Conservation (phyloP, 2,113 vertebrate species). For the Suncus etruscus region DNA sequence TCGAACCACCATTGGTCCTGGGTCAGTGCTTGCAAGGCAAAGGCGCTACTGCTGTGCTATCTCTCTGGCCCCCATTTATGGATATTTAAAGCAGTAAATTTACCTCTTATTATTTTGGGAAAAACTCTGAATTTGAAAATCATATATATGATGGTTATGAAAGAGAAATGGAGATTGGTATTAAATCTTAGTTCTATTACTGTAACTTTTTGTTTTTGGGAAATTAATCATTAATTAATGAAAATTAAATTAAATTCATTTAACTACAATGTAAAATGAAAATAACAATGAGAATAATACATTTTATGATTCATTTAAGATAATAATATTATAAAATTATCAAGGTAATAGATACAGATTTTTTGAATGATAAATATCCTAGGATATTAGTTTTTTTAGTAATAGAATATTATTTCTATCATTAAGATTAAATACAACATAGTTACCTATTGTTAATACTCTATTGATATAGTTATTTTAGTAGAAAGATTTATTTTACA, state of each 20-base stretch:
- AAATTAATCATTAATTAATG: slow-evolving; percentile 4
- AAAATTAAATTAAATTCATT: background rate
- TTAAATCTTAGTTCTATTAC: background rate
- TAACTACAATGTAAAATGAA: background rate
- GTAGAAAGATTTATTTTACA: background rate
- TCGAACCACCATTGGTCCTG: too few relatives aligned
- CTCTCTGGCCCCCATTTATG: too few relatives aligned
- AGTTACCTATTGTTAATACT: background rate
- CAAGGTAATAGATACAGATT: background rate
- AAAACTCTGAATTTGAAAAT: too few relatives aligned
- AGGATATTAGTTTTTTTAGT: background rate
- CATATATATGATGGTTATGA: background rate
- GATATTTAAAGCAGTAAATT: background rate
- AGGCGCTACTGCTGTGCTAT: too few relatives aligned
- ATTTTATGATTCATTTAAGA: background rate
- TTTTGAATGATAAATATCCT: background rate
- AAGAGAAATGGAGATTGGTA: background rate
- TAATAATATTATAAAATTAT: background rate
- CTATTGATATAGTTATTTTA: background rate
- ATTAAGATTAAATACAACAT: background rate
- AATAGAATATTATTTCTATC: background rate
- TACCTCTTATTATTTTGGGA: too few relatives aligned
- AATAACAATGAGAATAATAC: background rate
- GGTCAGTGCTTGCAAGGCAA: too few relatives aligned
- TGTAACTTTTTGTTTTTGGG: background rate